Evolutionary conservation across 2,888 invertebrate species (phyloP), one percentile per base, ranked within the genome.

Genomic region (Charanyca ferruginea): DNA sequence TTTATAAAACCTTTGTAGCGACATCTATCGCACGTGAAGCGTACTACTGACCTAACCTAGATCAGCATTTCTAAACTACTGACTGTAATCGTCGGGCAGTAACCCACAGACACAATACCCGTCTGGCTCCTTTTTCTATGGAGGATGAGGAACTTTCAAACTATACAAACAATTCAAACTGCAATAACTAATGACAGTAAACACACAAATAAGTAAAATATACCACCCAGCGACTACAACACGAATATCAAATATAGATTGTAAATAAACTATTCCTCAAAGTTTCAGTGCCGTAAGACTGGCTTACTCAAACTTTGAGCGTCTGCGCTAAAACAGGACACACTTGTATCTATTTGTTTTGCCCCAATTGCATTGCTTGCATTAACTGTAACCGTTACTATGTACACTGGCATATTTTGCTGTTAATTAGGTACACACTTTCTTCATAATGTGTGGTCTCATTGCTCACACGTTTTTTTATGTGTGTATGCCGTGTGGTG

Each of bases 301-400:
- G 22, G 51, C 49, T 64, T 71, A 48, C 60, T 32, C 47, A 45
- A 75, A 79, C 60, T 54, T 75, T 52, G 47, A 35, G 28, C 67
- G 42, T 66, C 53, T 58, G 18, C 54, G 9, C 45, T 45, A 55
- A 76, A 68, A 80, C 77, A 51, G 80, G 64, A 61, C 81, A 65
- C 84, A 84, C 66, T 74, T 82, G 79, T 80, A 23, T 53, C 48
- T 77, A 70, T 80, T 75, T 73, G 54, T 52, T 69, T 59, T 80
- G 59, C 28, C 53, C 42, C 78, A 66, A 54, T 51, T 66, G 54
- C 58, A 66, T 44, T 54, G 51, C 63, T 63, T 71, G 62, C 68
- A 63, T 74, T 54, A 28, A 59, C 20, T 48, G 20, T 58, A 49
- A 59, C 61, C 22, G 41, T 67, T 54, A 47, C 52, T 70, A 57